These are phyloP conservation scores for Harpagifer antarcticus DNA, from an alignment of 2,797 vertebrate species.

Conservation along the genomic window DNA sequence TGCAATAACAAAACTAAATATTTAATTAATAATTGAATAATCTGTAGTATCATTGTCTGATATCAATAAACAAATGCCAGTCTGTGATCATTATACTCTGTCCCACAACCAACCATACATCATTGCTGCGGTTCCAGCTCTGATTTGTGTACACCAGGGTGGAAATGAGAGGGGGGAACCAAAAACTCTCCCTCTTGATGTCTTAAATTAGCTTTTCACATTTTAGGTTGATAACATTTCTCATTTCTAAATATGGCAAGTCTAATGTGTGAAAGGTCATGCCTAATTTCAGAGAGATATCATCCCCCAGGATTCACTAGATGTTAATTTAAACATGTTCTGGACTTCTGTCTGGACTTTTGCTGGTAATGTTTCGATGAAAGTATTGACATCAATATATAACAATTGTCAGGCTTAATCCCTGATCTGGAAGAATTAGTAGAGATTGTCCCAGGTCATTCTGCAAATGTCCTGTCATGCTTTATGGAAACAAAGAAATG, in stretches of 20 bases:
- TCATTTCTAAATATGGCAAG: not conserved
- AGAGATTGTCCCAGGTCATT: too few species aligned
- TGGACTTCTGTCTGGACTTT: too few species aligned
- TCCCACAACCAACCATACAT: not conserved
- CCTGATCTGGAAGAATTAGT: too few species aligned
- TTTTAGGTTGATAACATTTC: not conserved
- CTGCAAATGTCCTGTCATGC: not conserved
- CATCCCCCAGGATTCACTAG: not conserved
- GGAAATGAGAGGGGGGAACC: not conserved
- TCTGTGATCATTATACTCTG: not conserved
- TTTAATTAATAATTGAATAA: too few species aligned
- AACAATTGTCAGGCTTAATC: too few species aligned
- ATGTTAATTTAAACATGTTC: not conserved
- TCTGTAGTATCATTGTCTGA: too few species aligned
- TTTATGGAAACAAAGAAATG: not conserved
- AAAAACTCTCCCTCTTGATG: not conserved
- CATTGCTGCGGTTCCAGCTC: not conserved
- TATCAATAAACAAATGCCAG: constrained; percentile 6
- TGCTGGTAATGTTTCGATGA: too few species aligned
- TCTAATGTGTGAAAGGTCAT: not conserved
- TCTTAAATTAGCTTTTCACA: not conserved
- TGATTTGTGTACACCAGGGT: not conserved
- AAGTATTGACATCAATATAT: too few species aligned
- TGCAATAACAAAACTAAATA: too few species aligned
- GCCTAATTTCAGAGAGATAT: not conserved